These are phyloP conservation scores for Drosophila punjabiensis DNA, from an alignment of 1,140 invertebrate species.

Conservation along the genomic window DNA sequence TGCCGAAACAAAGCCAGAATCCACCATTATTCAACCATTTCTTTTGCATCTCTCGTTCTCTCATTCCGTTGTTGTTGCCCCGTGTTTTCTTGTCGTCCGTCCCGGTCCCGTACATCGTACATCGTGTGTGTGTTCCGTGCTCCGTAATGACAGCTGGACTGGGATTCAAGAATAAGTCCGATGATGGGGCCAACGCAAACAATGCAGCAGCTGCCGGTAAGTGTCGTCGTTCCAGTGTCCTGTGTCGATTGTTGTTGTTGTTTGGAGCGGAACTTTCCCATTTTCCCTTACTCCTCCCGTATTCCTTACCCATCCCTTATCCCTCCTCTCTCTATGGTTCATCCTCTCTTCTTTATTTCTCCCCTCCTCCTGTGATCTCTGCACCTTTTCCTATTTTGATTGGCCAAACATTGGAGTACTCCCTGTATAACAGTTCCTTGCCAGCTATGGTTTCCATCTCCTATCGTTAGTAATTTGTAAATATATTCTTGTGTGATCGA, in stretches of 20 bases:
- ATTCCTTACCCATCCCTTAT: not conserved
- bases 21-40: constrained; percentile 21
- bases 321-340: not conserved
- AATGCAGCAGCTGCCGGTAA: constrained; percentile 53
- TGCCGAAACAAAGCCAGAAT: not conserved
- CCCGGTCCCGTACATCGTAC: constrained; percentile 14
- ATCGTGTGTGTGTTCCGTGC: constrained; percentile 22
- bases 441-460: constrained; percentile 1
- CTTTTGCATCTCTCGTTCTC: constrained; percentile 44
- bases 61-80: constrained; percentile 20
- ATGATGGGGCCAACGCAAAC: constrained; percentile 43
- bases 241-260: constrained; percentile 31
- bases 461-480: not conserved
- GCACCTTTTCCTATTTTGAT: constrained; percentile 4
- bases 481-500: constrained; percentile 1
- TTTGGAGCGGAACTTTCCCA: constrained; percentile 10
- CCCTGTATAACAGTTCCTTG: not conserved
- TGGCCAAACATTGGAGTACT: constrained; percentile 11
- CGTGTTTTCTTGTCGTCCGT: constrained; percentile 47
- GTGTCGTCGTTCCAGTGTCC: constrained; percentile 36
- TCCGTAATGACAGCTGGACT: constrained; percentile 56
- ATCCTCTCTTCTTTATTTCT: not conserved
- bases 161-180: constrained; percentile 70
- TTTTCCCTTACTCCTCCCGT: not conserved
- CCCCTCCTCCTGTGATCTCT: not conserved